phyloP scores from a whole-genome alignment of 2,888 invertebrate genomes.

The Tenodera sinensis region DNA sequence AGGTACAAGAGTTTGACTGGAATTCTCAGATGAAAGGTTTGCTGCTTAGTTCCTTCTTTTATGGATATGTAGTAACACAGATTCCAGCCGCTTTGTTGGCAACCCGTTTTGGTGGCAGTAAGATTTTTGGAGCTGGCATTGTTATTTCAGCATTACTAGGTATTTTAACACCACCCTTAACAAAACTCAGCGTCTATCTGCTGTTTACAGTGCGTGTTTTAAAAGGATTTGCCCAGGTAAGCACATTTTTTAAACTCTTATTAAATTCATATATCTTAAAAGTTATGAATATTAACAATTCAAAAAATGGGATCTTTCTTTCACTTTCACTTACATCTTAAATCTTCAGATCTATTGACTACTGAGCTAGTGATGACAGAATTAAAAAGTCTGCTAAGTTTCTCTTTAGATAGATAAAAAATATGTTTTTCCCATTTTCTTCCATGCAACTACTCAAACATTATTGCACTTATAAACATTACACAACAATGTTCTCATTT shows the following conservation, averaged over 20 bases:
- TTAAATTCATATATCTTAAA: too few relatives aligned
- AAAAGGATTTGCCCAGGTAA: constrained; percentile 77
- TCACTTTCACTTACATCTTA: too few relatives aligned
- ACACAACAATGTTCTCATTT: too few relatives aligned
- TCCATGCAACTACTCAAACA: too few relatives aligned
- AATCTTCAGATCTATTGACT: too few relatives aligned
- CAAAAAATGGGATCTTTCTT: too few relatives aligned
- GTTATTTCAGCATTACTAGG: constrained; percentile 75
- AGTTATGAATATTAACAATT: too few relatives aligned
- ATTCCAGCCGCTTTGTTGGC: constrained; percentile 81
- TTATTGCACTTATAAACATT: too few relatives aligned
- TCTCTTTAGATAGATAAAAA: too few relatives aligned
- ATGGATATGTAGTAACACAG: constrained; percentile 80
- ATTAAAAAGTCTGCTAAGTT: too few relatives aligned
- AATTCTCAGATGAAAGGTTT: constrained; percentile 70
- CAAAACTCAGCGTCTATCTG: constrained; percentile 63
- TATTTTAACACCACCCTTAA: constrained; percentile 75
- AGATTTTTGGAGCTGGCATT: constrained; percentile 65
- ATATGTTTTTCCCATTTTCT: too few relatives aligned
- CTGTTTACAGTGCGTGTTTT: constrained; percentile 70
- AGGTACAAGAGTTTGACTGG: constrained; percentile 77
- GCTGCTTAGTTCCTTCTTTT: constrained; percentile 83
- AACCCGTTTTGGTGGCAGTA: constrained; percentile 79
- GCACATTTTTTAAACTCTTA: background rate
- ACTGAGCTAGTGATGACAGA: too few relatives aligned